These are phyloP conservation scores for Oscheius sp. DNA, from an alignment of 1,140 invertebrate species.

Conservation along the genomic window DNA sequence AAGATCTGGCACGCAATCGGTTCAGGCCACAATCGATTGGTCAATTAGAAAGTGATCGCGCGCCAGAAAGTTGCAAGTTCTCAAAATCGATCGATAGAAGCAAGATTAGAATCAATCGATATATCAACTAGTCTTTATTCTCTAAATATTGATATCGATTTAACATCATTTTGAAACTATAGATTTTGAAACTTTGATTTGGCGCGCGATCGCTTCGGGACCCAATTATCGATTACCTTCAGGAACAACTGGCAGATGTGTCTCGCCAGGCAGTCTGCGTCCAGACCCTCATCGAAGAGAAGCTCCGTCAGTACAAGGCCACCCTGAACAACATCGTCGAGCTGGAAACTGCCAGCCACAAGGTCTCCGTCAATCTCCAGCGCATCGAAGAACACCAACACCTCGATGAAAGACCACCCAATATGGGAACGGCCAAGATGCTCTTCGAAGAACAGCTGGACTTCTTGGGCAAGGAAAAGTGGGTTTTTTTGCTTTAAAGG, in stretches of 20 bases:
- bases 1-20: no score
- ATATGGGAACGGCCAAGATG: slow-evolving; percentile 35
- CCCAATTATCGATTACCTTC: neutral
- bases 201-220: neutral
- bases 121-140: no score
- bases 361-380: slow-evolving; percentile 49
- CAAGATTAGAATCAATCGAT: no score
- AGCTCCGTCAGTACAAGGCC: slow-evolving; percentile 72
- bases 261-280: slow-evolving; percentile 70
- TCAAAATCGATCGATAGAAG: no score
- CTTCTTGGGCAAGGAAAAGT: slow-evolving; percentile 60
- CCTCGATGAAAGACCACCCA: slow-evolving; percentile 26
- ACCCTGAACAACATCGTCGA: slow-evolving; percentile 84
- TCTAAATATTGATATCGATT: no score
- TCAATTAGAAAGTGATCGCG: no score
- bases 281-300: slow-evolving; percentile 80
- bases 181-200: no score
- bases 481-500: slow-evolving; percentile 24
- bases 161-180: no score
- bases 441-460: slow-evolving; percentile 59
- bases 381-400: slow-evolving; percentile 47
- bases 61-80: no score
- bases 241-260: slow-evolving; percentile 69
- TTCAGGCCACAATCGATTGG: no score
- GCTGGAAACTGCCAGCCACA: slow-evolving; percentile 68